Conservation (phyloP, 2,113 vertebrate species). For the Centropus unirufus region DNA sequence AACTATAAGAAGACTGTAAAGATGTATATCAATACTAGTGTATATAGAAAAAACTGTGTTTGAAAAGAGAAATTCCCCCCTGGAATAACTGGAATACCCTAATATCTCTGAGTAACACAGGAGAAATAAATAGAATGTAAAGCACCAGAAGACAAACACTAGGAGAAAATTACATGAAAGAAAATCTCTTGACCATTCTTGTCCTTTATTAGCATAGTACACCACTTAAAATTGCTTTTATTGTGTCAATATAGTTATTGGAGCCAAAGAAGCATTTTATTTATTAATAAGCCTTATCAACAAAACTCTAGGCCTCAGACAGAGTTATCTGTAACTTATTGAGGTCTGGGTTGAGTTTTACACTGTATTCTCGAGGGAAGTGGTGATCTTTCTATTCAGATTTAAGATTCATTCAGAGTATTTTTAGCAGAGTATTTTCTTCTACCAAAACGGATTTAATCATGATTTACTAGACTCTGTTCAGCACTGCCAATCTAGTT, state of each 20-base stretch:
- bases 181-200: not conserved
- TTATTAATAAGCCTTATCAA: not conserved
- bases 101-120: not conserved
- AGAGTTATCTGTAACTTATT: not conserved
- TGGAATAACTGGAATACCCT: not conserved
- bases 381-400: not conserved
- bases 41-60: not conserved
- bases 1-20: not conserved
- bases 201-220: not conserved
- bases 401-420: not conserved
- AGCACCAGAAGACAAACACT: not conserved
- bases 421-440: not conserved
- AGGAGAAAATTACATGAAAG: not conserved
- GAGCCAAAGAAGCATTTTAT: not conserved
- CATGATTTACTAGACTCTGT: not conserved
- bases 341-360: not conserved
- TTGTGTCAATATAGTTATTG: not conserved
- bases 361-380: not conserved
- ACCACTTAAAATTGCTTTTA: not conserved
- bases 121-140: not conserved
- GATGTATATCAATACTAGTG: not conserved
- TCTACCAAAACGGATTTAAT: not conserved
- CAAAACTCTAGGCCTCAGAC: not conserved
- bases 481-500: not conserved
- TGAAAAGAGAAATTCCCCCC: not conserved